These are phyloP conservation scores for Aspiorhynchus laticeps DNA, from an alignment of 2,113 vertebrate species.

Conservation along the genomic window DNA sequence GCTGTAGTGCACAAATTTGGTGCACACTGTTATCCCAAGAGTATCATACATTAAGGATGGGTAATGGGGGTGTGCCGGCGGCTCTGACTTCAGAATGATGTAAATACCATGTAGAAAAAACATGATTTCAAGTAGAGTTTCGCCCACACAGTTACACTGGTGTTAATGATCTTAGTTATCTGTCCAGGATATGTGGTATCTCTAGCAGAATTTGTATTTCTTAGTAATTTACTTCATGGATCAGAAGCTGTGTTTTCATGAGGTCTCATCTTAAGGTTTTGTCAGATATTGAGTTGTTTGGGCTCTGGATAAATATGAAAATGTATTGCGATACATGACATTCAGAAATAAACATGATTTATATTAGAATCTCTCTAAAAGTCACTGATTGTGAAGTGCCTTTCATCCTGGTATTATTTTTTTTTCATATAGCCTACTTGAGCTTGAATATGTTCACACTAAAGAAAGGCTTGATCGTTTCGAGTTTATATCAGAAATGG, in stretches of 20 bases:
- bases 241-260: neutral
- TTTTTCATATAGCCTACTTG: neutral
- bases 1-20: constrained; percentile 10
- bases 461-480: constrained; percentile 1
- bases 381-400: neutral
- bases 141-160: neutral
- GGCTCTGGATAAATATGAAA: neutral
- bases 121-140: neutral
- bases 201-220: neutral
- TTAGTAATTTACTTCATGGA: neutral
- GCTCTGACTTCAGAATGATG: neutral
- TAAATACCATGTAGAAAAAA: neutral
- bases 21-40: constrained; percentile 11
- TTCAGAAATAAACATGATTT: neutral
- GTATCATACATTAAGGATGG: constrained; percentile 14
- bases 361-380: neutral
- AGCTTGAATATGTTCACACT: neutral
- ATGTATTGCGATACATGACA: neutral
- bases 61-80: neutral
- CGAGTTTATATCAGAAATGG: neutral
- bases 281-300: neutral
- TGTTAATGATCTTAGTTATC: constrained; percentile 4
- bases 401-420: neutral
- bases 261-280: neutral
- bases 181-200: neutral